These are phyloP conservation scores for Paradisaea rubra DNA, from an alignment of 2,113 vertebrate genomes.

Conservation along the genomic window DNA sequence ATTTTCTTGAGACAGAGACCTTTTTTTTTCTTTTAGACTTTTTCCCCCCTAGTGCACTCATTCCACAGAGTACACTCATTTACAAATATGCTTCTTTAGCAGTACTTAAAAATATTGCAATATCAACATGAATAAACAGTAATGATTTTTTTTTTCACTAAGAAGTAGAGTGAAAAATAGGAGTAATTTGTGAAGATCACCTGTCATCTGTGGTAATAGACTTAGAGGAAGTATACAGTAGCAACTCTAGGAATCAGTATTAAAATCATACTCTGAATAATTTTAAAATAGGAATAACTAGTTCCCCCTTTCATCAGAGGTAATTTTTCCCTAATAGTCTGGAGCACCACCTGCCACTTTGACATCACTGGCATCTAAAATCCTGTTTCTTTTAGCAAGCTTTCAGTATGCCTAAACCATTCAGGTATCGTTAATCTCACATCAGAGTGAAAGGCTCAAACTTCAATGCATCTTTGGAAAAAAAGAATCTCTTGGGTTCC, in stretches of 20 bases:
- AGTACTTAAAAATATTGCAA: background rate
- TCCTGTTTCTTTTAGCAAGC: background rate
- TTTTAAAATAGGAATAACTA: background rate
- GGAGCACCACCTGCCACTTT: background rate
- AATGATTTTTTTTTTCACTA: background rate
- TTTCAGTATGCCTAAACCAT: background rate
- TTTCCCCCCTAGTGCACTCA: background rate
- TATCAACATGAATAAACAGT: background rate
- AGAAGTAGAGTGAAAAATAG: background rate
- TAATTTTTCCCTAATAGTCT: slow-evolving; percentile 8
- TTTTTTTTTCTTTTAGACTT: background rate
- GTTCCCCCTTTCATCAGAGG: background rate
- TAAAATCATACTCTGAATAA: background rate
- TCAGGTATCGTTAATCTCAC: background rate
- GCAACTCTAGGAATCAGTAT: background rate
- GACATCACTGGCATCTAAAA: background rate
- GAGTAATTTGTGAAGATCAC: background rate
- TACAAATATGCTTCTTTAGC: background rate
- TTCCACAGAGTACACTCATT: background rate
- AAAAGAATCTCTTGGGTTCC: background rate
- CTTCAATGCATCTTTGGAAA: background rate
- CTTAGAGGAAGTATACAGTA: background rate
- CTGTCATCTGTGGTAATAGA: background rate
- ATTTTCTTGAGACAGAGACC: background rate
- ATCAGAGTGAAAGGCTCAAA: background rate